These are phyloP conservation scores for Lycodopsis pacificus DNA, from an alignment of 2,797 vertebrate genomes.

Conservation along the genomic window DNA sequence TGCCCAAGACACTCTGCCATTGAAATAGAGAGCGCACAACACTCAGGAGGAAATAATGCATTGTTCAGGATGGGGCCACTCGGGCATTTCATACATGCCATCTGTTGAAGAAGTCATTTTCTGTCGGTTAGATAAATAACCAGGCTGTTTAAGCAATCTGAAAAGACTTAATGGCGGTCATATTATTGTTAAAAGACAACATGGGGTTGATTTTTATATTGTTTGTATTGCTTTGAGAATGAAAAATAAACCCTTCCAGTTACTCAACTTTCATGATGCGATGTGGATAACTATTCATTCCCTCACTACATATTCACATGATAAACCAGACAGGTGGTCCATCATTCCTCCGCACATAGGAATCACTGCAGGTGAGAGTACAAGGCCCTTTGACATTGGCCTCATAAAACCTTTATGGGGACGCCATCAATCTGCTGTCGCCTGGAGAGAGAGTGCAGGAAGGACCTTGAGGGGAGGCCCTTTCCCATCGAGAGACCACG, in stretches of 20 bases:
- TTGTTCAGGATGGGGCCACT: conserved; percentile 32
- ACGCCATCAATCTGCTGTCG: conserved; percentile 65
- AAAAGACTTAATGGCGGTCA: not conserved
- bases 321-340: conserved; percentile 36
- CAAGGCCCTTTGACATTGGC: conserved; percentile 64
- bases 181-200: conserved; percentile 4
- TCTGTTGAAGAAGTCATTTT: conserved; percentile 27
- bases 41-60: conserved; percentile 47
- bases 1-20: conserved; percentile 41
- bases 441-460: conserved; percentile 34
- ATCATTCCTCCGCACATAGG: conserved; percentile 30
- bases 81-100: conserved; percentile 16
- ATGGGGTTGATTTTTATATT: not conserved
- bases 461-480: conserved; percentile 62
- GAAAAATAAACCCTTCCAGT: not conserved
- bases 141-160: not conserved
- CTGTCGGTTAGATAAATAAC: conserved; percentile 21
- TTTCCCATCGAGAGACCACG: conserved; percentile 28
- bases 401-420: conserved; percentile 67
- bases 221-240: conserved; percentile 11
- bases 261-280: not conserved
- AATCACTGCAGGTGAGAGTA: conserved; percentile 58
- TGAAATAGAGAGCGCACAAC: conserved; percentile 46
- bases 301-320: conserved; percentile 1
- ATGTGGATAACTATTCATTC: conserved; percentile 9